phyloP scores from a whole-genome alignment of 2,888 invertebrate genomes.

The Pyrrhosoma nymphula region DNA sequence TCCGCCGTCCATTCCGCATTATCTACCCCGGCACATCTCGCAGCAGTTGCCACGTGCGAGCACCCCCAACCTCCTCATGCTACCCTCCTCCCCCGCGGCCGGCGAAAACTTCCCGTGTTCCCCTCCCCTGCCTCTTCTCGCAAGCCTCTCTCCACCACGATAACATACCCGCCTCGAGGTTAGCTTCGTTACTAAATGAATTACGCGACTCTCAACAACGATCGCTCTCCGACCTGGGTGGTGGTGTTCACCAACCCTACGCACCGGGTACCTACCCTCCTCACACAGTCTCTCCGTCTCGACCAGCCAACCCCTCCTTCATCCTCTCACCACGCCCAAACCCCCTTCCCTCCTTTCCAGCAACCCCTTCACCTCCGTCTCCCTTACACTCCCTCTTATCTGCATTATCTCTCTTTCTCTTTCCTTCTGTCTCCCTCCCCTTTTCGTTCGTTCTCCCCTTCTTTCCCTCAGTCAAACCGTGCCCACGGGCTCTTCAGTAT shows the following conservation, averaged over 20 bases:
- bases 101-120: no score
- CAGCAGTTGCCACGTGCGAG: conserved; percentile 17
- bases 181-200: conserved; percentile 47
- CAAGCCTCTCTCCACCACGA: not conserved
- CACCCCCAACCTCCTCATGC: not conserved
- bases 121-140: not conserved
- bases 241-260: not conserved
- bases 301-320: not conserved
- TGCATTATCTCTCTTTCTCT: conserved; percentile 21
- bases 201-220: not conserved
- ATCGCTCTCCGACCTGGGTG: not conserved
- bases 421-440: not conserved
- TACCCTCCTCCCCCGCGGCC: not conserved
- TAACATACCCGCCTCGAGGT: conserved; percentile 30
- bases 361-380: not conserved
- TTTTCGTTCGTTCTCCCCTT: not conserved
- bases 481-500: not conserved
- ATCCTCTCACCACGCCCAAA: not conserved
- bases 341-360: not conserved
- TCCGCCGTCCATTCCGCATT: not conserved
- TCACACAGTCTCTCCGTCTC: not conserved
- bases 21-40: conserved; percentile 41
- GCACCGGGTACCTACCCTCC: not conserved
- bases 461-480: conserved; percentile 32
- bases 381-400: not conserved